Conservation (phyloP, 2,888 invertebrate genomes). For the Lagria hirta region DNA sequence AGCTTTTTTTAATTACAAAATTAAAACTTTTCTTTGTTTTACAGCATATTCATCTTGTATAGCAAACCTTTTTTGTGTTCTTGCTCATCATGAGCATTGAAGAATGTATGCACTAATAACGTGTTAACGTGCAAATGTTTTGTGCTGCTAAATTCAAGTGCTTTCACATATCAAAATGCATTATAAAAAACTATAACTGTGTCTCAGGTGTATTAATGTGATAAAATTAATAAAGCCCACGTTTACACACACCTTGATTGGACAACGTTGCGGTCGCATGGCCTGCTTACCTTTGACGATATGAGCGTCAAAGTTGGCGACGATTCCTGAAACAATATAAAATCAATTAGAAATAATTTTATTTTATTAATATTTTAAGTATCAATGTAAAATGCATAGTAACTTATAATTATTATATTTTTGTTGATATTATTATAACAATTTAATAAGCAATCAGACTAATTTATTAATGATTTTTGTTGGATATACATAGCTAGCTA, state of each 20-base stretch:
- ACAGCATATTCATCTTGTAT: no score
- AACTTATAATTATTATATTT: no score
- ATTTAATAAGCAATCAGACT: no score
- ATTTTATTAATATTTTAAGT: no score
- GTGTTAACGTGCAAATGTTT: conserved; percentile 23
- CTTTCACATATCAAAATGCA: conserved; percentile 29
- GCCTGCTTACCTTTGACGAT: conserved; percentile 75
- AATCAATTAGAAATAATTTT: no score
- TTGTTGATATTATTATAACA: no score
- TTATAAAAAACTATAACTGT: conserved; percentile 6
- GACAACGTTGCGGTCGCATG: conserved; percentile 57
- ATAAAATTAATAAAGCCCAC: conserved; percentile 38
- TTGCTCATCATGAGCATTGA: conserved; percentile 15
- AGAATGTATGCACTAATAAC: conserved; percentile 22
- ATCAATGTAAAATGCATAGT: no score
- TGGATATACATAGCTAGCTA: no score
- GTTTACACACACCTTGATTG: conserved; percentile 55
- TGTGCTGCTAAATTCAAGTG: conserved; percentile 19
- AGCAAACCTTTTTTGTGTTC: no score
- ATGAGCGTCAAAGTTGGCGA: conserved; percentile 77
- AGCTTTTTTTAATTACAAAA: no score
- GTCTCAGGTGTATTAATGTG: conserved; percentile 10
- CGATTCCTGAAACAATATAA: conserved; percentile 71
- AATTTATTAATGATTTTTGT: no score
- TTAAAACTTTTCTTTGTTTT: no score